Evolutionary conservation across 2,797 vertebrate genomes (phyloP), one percentile per base, ranked within the genome.

Genomic region (Poeciliopsis paucimaculata): DNA sequence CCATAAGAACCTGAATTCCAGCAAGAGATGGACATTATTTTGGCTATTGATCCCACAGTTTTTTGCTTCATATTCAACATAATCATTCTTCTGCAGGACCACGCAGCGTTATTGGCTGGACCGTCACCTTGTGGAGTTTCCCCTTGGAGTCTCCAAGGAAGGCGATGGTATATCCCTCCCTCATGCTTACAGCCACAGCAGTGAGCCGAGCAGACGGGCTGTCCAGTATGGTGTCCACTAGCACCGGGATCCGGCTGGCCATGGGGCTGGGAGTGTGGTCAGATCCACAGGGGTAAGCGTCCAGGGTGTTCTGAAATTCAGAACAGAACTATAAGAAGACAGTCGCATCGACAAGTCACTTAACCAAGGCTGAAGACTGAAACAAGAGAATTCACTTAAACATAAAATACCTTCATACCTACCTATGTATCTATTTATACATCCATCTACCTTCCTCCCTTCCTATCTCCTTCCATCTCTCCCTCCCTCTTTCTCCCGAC

Each of bases 181-280:
- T 96, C 75, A 96, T 90, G 1, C 97, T 96, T 84, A 99, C 96
- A 0, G 97, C 97, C 83, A 99, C 97, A 0, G 98, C 97, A 3
- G 97, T 99, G 71, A 99, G 96, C 68, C 97, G 97, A 43, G 96
- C 96, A 0, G 96, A 96, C 0, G 94, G 95, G 87, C 96, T 97
- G 92, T 98, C 96, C 88, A 98, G 85, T 73, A 99, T 95, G 0
- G 97, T 96, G 10, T 95, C 92, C 5, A 96, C 95, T 86, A 97
- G 95, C 76, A 99, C 93, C 0, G 97, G 90, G 0, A 97, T 88
- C 2, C 95, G 92, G 88, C 98, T 99, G 90, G 98, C 98, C 97
- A 99, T 99, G 0, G 98, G 98, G 87, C 98, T 99, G 68, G 98
- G 98, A 1, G 98, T 99, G 93, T 99, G 98, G 94, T 99, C 98